Evolutionary conservation across 2,113 vertebrate species (phyloP).

Genomic region (Misgurnus mizolepis): DNA sequence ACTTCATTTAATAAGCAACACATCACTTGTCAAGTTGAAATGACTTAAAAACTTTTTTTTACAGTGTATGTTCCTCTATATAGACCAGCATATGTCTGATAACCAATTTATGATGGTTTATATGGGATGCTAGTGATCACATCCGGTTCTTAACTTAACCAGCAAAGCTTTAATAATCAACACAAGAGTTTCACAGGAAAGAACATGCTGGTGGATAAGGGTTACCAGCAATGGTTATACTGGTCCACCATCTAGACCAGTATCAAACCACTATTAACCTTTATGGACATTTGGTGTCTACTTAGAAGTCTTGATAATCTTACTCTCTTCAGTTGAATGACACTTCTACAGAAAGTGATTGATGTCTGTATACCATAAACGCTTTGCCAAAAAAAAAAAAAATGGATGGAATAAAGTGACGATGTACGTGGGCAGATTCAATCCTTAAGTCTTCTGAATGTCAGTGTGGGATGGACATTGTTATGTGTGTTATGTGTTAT

Average conservation of each 20-base stretch:
- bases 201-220: background rate
- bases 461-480: constrained; percentile 25
- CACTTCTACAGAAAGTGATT: background rate
- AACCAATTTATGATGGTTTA: too few species aligned
- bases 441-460: background rate
- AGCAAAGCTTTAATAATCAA: background rate
- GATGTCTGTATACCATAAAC: background rate
- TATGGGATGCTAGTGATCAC: too few species aligned
- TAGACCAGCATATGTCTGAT: too few species aligned
- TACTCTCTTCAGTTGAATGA: background rate
- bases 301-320: too few species aligned
- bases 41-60: too few species aligned
- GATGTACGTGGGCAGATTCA: background rate
- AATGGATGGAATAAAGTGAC: background rate
- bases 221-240: background rate
- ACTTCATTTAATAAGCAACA: too few species aligned
- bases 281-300: background rate
- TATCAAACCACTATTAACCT: background rate
- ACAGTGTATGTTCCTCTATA: too few species aligned
- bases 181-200: background rate
- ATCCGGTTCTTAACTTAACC: background rate
- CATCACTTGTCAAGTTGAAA: too few species aligned
- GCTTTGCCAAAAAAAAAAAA: background rate
- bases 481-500: constrained; percentile 56
- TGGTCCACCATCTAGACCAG: background rate